These are phyloP conservation scores for Aegithalos caudatus DNA, from an alignment of 2,113 vertebrate species.

Conservation along the genomic window DNA sequence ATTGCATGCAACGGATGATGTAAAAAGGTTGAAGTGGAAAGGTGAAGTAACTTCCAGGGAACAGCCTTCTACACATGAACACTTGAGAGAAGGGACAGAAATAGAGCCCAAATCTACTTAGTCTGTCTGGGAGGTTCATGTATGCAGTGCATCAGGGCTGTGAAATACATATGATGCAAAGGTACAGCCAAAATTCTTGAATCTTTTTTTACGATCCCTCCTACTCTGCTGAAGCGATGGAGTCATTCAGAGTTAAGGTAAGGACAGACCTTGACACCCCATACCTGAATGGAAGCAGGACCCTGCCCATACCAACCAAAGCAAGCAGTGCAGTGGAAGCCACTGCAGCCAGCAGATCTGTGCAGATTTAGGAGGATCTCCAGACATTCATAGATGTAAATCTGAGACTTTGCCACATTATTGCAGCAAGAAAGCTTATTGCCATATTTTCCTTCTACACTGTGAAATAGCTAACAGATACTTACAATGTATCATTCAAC, in stretches of 20 bases:
- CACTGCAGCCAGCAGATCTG: neutral
- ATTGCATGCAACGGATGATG: constrained; percentile 19
- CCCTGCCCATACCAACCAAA: neutral
- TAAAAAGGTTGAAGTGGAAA: neutral
- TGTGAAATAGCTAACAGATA: neutral
- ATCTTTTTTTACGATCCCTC: neutral
- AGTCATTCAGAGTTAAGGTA: neutral
- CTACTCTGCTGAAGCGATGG: neutral
- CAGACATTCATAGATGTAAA: neutral
- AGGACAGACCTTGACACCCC: neutral
- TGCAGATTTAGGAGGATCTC: rapidly evolving
- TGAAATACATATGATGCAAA: neutral
- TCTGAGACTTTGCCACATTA: neutral
- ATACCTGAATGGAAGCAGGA: neutral
- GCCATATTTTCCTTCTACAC: neutral
- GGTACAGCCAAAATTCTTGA: neutral
- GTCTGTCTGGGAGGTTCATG: neutral
- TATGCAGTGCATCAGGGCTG: neutral
- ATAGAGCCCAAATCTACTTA: neutral
- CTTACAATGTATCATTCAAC: neutral
- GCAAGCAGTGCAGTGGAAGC: neutral
- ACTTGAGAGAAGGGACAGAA: neutral
- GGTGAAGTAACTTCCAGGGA: neutral
- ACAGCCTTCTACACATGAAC: neutral
- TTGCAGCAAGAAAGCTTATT: neutral